Conservation (phyloP, 1,140 invertebrate genomes). For the Globodera ellingtonae region DNA sequence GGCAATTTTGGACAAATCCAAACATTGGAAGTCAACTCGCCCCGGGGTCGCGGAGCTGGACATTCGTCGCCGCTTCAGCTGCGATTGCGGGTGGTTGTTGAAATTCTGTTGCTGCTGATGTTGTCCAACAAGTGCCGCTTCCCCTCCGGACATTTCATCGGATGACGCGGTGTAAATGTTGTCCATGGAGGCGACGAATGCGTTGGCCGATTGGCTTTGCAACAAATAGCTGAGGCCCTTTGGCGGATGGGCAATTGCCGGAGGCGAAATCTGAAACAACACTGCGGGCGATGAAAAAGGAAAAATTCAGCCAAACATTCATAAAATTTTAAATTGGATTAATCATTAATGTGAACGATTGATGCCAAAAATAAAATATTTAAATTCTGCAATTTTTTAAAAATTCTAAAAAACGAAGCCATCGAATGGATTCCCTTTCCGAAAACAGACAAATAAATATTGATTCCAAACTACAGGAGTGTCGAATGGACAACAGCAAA, state of each 20-base stretch:
- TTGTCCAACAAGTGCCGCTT: not conserved
- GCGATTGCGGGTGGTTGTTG: not conserved
- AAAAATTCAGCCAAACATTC: too few species aligned
- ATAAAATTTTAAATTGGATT: too few species aligned
- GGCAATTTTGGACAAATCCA: too few species aligned
- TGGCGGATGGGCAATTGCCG: constrained; percentile 7
- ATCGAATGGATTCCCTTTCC: too few species aligned
- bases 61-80: not conserved
- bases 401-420: too few species aligned
- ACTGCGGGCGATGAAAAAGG: too few species aligned
- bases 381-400: too few species aligned
- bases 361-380: too few species aligned
- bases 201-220: constrained; percentile 6
- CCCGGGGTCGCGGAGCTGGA: constrained; percentile 5
- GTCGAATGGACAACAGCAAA: too few species aligned
- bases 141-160: not conserved
- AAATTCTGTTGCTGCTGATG: constrained; percentile 5
- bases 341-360: too few species aligned
- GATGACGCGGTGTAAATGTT: not conserved
- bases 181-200: constrained; percentile 19
- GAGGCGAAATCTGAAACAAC: constrained; percentile 19
- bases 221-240: constrained; percentile 15
- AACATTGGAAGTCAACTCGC: not conserved
- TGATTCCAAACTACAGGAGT: too few species aligned
- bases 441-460: too few species aligned